Base-by-base conservation (phyloP, 2,797 vertebrate genomes). In the Sebastes iracundus region DNA sequence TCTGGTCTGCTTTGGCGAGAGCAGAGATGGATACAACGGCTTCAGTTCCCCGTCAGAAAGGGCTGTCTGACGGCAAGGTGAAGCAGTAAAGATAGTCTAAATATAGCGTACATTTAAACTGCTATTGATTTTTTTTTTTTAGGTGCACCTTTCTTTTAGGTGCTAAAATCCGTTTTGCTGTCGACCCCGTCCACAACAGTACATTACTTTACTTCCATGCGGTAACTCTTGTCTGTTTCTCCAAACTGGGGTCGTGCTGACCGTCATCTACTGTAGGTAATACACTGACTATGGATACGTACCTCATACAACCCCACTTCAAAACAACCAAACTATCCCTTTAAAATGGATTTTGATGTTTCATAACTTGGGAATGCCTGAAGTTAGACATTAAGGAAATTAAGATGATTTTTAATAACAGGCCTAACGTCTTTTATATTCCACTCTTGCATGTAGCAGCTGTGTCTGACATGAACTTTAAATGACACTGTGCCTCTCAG, bases 401-500 rank as follows among this genome's bases (percentile, higher is more conserved):
- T 9, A n/a, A 32, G 28, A 22, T 25, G 6, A 52, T 38, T 32
- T 13, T 32, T 32, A 49, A 20, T 7, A 25, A 52, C 2, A 62
- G 33, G 59, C 42, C n/a, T 23, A 14, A 60, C 1, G 5, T 30
- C 6, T 63, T 55, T 46, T 18, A 11, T 35, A 18, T 32, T 28
- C 2, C 11, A 18, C 2, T 46, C 18, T 49, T 64, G 42, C 16
- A 53, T 60, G 1, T 6, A 56, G 46, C 9, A 49, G 22, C 55
- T 27, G 28, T n/a, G 46, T 70, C 33, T 67, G 25, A 68, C n/a
- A 3, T 28, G 2, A 53, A n/a, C 32, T 33, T 58, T 12, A 46
- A 74, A 27, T 30, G n/a, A 60, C 61, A 9, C 16, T 23, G 25
- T 80, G 10, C 27, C 16, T 82, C 76, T 42, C 87, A 99, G 99